phyloP scores from a whole-genome alignment of 2,888 invertebrate genomes.

The Athrips mouffetella region DNA sequence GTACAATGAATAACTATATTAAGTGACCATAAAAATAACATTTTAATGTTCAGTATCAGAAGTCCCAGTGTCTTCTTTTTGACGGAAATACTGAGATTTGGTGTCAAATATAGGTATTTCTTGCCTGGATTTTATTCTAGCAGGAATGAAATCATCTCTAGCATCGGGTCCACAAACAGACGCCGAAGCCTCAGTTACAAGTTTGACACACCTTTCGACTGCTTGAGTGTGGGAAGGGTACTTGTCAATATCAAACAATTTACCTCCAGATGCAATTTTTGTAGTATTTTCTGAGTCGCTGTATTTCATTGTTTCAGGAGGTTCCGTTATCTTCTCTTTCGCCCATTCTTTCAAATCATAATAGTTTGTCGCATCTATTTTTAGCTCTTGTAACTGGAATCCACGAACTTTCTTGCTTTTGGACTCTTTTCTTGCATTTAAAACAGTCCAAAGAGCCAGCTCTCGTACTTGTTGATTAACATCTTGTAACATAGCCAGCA shows the following conservation, averaged over 20 bases:
- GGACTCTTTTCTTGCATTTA: no score
- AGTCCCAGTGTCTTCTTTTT: no score
- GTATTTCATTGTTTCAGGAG: no score
- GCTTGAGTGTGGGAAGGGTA: constrained; percentile 14
- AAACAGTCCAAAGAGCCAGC: no score
- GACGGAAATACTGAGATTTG: constrained; percentile 3
- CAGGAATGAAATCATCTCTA: constrained; percentile 5
- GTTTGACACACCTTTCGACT: constrained; percentile 12
- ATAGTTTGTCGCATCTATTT: background rate
- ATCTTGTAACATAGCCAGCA: no score
- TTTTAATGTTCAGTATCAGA: no score
- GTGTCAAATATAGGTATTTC: constrained; percentile 12
- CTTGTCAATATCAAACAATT: background rate
- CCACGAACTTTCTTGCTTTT: background rate
- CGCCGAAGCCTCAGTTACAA: constrained; percentile 9
- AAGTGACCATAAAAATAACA: constrained; percentile 1
- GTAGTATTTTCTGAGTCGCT: background rate
- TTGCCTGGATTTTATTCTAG: constrained; percentile 3
- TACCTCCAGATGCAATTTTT: background rate
- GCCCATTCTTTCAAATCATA: no score
- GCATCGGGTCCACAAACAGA: background rate
- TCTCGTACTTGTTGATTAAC: no score
- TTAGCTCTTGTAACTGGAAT: background rate
- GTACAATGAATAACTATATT: background rate
- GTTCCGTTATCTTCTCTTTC: constrained; percentile 2